Percentiles rank a stretch among this genome's conserved stretches.
Evolutionary conservation across 2,888 invertebrate genomes (phyloP).

Genomic region (Ophion slaviceki): DNA sequence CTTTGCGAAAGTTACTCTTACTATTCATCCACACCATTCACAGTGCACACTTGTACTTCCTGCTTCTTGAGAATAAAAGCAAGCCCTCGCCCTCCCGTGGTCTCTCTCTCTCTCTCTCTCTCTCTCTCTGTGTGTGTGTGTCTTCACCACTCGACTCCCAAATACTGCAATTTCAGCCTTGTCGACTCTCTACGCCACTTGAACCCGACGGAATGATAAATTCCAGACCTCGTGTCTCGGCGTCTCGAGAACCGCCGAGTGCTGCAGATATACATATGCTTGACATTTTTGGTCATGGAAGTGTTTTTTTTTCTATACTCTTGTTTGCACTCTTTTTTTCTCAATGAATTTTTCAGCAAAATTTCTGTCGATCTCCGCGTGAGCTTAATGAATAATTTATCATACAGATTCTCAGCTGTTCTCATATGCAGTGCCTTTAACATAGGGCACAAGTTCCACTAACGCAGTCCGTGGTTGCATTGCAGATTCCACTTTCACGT

Average conservation of each 20-base stretch:
- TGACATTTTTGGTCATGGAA: conserved; percentile 35
- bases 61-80: conserved; percentile 62
- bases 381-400: neutral
- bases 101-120: conserved; percentile 27
- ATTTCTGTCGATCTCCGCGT: neutral
- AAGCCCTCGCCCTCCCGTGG: conserved; percentile 27
- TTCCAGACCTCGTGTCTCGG: conserved; percentile 72
- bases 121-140: conserved; percentile 8
- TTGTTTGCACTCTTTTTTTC: neutral
- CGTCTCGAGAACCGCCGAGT: conserved; percentile 43
- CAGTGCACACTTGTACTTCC: conserved; percentile 51
- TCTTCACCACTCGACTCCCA: conserved; percentile 75
- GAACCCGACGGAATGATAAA: conserved; percentile 79
- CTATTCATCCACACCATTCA: conserved; percentile 62
- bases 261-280: conserved; percentile 24
- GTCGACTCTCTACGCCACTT: conserved; percentile 76
- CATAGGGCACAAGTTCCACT: no score
- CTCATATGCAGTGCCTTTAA: no score
- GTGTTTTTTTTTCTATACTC: neutral
- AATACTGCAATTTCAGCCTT: conserved; percentile 81
- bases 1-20: conserved; percentile 46
- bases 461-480: no score
- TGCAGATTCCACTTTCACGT: no score
- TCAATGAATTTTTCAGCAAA: conserved; percentile 34
- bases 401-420: neutral